Percentiles rank a stretch among this genome's conserved stretches.
Evolutionary conservation across 1,140 invertebrate species (phyloP).

Genomic region (Pristionchus pacificus): DNA sequence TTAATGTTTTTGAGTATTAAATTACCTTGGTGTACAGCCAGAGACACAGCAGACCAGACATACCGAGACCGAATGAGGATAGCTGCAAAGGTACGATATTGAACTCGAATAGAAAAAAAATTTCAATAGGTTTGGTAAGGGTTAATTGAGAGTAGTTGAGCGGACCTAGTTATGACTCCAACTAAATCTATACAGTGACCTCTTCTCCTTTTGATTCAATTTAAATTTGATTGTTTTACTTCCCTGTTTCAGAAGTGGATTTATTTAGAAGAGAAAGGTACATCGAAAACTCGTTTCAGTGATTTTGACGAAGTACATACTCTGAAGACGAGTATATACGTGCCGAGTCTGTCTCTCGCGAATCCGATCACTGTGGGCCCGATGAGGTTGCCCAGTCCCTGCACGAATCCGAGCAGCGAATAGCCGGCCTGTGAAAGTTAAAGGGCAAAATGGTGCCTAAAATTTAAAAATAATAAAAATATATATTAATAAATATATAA

Average conservation of each 20-base stretch:
- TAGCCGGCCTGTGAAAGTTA: slow-evolving; percentile 12
- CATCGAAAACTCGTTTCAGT: neutral
- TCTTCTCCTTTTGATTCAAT: neutral
- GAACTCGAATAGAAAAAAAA: no score
- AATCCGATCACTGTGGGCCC: slow-evolving; percentile 5
- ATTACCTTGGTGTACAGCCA: no score
- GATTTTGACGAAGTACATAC: neutral
- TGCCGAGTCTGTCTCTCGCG: neutral
- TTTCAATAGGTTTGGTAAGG: no score
- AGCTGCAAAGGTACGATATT: no score
- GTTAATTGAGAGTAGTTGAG: no score
- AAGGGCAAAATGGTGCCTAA: neutral
- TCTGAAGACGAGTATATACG: neutral
- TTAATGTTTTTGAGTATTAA: no score
- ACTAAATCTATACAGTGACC: neutral
- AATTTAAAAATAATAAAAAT: neutral
- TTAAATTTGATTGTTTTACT: no score
- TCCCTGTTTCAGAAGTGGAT: no score
- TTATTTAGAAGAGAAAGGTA: no score
- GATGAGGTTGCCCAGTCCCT: slow-evolving; percentile 16
- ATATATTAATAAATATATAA: neutral
- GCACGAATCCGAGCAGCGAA: neutral
- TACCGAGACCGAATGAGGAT: no score
- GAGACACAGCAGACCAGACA: no score
- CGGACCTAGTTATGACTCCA: no score